A percentile compares a stretch with the other conserved stretches of the same genome.
phyloP scores from a whole-genome alignment of 2,888 invertebrate genomes.

The Aspidapion aeneum region DNA sequence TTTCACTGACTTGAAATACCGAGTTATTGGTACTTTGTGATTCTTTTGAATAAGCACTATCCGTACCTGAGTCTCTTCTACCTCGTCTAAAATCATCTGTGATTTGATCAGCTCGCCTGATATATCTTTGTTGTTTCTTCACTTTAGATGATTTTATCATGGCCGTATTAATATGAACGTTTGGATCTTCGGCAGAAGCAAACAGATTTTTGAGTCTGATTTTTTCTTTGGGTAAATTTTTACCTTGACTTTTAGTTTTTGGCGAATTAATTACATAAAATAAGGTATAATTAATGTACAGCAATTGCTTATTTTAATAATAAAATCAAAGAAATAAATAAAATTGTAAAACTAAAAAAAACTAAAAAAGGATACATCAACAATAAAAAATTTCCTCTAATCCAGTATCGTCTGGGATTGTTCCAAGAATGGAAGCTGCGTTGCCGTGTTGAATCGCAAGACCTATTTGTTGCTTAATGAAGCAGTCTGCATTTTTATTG shows the following conservation, averaged over 20 bases:
- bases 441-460: no score
- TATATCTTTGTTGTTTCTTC: conserved; percentile 30
- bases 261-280: no score
- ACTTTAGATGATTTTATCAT: conserved; percentile 28
- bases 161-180: conserved; percentile 27
- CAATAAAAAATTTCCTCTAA: no score
- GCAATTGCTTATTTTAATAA: conserved; percentile 42
- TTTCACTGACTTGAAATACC: background rate
- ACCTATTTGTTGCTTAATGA: no score
- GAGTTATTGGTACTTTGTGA: conserved; percentile 6
- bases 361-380: no score
- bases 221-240: conserved; percentile 23
- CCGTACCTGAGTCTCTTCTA: conserved; percentile 17
- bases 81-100: conserved; percentile 7
- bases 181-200: conserved; percentile 30
- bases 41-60: conserved; percentile 13
- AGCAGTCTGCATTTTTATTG: conserved; percentile 1
- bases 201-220: conserved; percentile 30
- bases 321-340: no score
- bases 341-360: no score
- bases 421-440: no score
- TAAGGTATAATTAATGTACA: no score
- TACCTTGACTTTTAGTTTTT: conserved; percentile 30
- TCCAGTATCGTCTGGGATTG: no score
- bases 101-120: conserved; percentile 24